Percentiles rank a stretch among this genome's conserved stretches.
Conservation (phyloP, 2,113 vertebrate species). For the Gymnorhina tibicen region DNA sequence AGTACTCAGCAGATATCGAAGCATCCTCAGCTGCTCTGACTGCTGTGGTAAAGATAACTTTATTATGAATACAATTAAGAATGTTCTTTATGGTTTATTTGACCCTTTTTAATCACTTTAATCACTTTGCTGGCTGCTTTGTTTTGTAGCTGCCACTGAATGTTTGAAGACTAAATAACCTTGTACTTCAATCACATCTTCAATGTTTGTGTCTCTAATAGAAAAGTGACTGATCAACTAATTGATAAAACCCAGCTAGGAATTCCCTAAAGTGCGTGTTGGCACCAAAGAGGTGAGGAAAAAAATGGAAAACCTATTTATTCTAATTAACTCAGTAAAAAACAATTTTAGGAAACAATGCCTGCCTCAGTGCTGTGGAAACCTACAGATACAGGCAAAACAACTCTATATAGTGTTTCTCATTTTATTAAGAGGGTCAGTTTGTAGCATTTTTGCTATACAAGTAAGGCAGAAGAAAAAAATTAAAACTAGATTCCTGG, state of each 20-base stretch:
- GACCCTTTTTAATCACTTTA: conserved; percentile 2
- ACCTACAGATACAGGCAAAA: neutral
- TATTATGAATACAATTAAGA: neutral
- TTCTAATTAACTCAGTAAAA: neutral
- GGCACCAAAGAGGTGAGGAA: neutral
- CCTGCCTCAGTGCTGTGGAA: neutral
- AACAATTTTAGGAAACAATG: neutral
- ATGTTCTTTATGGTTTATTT: conserved; percentile 11
- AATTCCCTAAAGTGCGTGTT: neutral
- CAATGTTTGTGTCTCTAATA: neutral
- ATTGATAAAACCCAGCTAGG: neutral
- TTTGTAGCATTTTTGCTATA: neutral
- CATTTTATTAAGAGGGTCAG: neutral
- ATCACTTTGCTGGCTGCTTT: neutral
- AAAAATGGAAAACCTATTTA: neutral
- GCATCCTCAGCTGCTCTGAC: neutral
- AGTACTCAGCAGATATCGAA: neutral
- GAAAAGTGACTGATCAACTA: neutral
- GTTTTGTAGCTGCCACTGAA: neutral
- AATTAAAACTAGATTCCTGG: neutral
- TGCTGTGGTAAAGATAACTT: neutral
- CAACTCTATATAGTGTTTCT: neutral
- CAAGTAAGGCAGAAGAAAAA: neutral
- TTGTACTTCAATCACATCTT: neutral
- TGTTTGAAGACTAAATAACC: neutral